phyloP scores from a whole-genome alignment of 2,888 invertebrate genomes.

The Apantesis nais region DNA sequence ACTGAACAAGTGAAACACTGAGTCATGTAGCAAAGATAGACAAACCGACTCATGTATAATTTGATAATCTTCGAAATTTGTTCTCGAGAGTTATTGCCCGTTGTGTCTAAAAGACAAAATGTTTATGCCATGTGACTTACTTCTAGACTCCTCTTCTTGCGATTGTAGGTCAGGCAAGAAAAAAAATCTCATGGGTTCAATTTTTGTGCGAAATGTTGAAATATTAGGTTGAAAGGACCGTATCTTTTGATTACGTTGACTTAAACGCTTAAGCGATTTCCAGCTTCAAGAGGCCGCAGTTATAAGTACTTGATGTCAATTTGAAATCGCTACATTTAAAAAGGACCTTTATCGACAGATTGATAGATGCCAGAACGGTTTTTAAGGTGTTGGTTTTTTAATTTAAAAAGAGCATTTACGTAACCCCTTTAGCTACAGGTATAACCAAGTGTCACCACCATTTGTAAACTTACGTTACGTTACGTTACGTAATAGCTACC shows the following conservation, averaged over 20 bases:
- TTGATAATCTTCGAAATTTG: neutral
- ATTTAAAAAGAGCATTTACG: no score
- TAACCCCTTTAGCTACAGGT: no score
- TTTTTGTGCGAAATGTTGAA: neutral
- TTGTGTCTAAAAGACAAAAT: no score
- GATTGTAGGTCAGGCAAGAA: neutral
- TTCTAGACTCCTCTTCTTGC: neutral
- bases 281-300: neutral
- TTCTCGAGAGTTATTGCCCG: neutral
- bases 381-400: no score
- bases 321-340: neutral
- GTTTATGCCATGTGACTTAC: neutral
- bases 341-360: neutral
- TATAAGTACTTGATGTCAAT: neutral
- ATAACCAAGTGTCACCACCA: no score
- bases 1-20: neutral
- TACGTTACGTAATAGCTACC: no score
- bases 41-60: neutral
- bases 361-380: neutral
- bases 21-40: neutral
- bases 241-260: neutral
- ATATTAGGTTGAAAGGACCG: neutral
- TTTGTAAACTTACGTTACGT: no score
- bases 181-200: neutral
- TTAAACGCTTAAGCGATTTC: neutral